phyloP scores from a whole-genome alignment of 2,113 vertebrate species.

The Catharus bicknelli region DNA sequence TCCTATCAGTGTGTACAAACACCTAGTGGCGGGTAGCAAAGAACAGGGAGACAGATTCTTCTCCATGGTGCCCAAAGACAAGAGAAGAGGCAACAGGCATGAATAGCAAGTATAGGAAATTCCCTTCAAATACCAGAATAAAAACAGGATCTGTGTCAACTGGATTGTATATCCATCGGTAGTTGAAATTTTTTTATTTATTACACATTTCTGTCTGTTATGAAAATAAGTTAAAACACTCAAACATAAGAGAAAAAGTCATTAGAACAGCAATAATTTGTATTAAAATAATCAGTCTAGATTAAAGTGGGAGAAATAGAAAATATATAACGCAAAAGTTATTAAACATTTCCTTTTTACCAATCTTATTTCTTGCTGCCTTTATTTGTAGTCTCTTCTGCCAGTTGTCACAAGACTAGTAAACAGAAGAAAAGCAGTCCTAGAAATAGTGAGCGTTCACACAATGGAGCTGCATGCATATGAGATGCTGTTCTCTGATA shows the following conservation, averaged over 20 bases:
- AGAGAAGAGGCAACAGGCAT: neutral
- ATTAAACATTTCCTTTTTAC: neutral
- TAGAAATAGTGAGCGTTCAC: neutral
- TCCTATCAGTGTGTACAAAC: neutral
- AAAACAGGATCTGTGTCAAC: fast-evolving
- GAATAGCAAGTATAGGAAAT: neutral
- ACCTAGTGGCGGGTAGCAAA: neutral
- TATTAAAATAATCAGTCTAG: neutral
- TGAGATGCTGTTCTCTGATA: neutral
- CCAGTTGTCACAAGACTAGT: neutral
- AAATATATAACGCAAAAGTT: neutral
- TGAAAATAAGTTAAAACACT: neutral
- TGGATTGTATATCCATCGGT: neutral
- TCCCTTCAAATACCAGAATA: neutral
- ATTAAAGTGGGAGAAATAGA: neutral
- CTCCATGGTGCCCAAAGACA: neutral
- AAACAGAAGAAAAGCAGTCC: neutral
- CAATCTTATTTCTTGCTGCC: neutral
- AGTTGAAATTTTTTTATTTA: neutral
- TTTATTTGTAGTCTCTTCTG: neutral
- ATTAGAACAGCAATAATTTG: neutral
- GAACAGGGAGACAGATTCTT: neutral
- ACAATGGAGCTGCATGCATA: neutral
- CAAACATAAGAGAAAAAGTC: neutral
- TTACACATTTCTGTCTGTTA: neutral